phyloP scores from a whole-genome alignment of 1,140 invertebrate genomes.

The Myzus persicae region DNA sequence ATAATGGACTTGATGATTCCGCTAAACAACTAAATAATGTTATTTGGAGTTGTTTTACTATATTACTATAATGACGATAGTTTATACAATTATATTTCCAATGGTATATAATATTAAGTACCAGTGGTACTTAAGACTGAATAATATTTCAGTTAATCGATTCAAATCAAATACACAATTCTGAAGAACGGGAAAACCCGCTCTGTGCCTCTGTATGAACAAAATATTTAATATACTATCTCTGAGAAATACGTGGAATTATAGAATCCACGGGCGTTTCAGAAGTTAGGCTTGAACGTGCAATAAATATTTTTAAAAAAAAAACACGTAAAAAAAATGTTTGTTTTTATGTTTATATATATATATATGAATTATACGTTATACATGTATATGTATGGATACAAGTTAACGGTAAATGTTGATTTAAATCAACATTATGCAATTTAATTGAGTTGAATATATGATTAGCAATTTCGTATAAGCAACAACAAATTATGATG shows the following conservation, averaged over 20 bases:
- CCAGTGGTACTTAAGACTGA: too few species aligned
- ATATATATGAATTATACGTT: background rate
- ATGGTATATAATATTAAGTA: background rate
- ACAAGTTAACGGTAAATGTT: constrained; percentile 28
- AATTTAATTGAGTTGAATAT: constrained; percentile 42
- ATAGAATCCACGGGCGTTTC: background rate
- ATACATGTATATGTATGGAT: background rate
- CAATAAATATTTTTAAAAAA: background rate
- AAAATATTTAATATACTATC: background rate
- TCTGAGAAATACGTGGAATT: background rate
- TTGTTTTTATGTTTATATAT: background rate
- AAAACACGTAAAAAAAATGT: constrained; percentile 21
- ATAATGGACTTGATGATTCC: background rate
- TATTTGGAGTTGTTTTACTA: background rate
- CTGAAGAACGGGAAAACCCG: background rate
- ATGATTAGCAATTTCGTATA: background rate
- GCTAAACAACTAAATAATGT: background rate
- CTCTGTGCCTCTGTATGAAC: background rate
- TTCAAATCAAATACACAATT: background rate
- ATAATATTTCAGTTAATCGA: background rate
- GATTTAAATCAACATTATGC: constrained; percentile 23
- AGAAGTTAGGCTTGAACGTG: background rate
- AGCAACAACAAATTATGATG: background rate
- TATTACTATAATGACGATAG: background rate
- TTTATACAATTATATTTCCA: background rate